Evolutionary conservation across 2,797 vertebrate species (phyloP), one percentile per base, ranked within the genome.

Genomic region (Botia almorhae): DNA sequence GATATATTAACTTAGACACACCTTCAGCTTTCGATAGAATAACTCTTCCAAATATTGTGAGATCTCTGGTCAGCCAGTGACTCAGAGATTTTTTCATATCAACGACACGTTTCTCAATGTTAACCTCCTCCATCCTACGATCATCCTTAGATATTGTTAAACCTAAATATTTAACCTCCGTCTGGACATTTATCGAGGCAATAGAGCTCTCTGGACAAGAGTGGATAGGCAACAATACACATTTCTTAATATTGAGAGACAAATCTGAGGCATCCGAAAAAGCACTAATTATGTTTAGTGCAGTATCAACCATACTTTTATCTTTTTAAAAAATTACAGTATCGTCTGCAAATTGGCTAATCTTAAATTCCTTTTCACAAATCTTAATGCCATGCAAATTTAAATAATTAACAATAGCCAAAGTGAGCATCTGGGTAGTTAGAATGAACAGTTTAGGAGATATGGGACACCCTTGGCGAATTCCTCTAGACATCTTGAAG

Each of bases 301-400:
- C n/a, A n/a, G n/a, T n/a, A n/a, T n/a, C n/a, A n/a, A n/a, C n/a
- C n/a, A n/a, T n/a, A n/a, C n/a, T n/a, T n/a, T n/a, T n/a, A n/a
- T n/a, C n/a, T n/a, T n/a, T n/a, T n/a, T n/a, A n/a, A n/a, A n/a
- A n/a, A n/a, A n/a, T n/a, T n/a, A n/a, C n/a, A n/a, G n/a, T n/a
- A n/a, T n/a, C n/a, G n/a, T n/a, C n/a, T n/a, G n/a, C n/a, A n/a
- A 74, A 79, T 43, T 69, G 70, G 65, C 76, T 83, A 5, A 75
- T 82, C 29, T 76, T 76, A 17, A 53, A 76, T 56, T 81, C 64
- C 36, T 33, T 61, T 14, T 70, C 19, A 29, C 26, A 76, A 23
- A 69, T 69, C 1, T 8, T 21, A 36, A 81, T 76, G 10, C 53
- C 80, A 13, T 75, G 33, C 7, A 76, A 51, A 10, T 75, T 65